Evolutionary conservation across 2,797 vertebrate genomes (phyloP).

Genomic region (Coracias cyanogaster): DNA sequence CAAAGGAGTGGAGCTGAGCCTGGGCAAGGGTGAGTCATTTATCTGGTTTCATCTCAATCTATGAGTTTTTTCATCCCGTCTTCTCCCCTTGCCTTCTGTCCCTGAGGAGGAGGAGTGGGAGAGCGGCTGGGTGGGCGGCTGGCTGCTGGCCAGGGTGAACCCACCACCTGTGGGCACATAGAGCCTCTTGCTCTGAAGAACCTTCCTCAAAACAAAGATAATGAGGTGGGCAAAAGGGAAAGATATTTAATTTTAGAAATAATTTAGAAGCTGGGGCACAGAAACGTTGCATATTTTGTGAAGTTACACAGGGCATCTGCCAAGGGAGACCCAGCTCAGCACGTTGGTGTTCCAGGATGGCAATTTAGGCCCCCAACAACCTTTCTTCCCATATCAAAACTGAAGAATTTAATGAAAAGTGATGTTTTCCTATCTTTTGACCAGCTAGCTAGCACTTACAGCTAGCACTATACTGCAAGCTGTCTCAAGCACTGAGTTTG

Average conservation of each 20-base stretch:
- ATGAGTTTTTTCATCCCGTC: fast-evolving
- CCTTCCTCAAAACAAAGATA: neutral
- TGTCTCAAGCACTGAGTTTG: neutral
- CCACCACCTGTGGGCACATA: fast-evolving
- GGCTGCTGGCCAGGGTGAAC: no score
- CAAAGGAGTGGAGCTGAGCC: neutral
- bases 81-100: neutral
- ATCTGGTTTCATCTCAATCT: neutral
- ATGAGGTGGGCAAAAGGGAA: neutral
- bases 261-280: neutral
- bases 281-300: neutral
- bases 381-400: neutral
- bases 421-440: neutral
- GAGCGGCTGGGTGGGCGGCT: neutral
- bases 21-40: neutral
- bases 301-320: neutral
- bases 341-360: neutral
- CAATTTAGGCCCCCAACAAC: neutral
- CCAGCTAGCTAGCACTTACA: neutral
- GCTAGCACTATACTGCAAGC: neutral
- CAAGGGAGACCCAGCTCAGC: neutral
- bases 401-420: neutral
- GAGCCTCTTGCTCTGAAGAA: neutral
- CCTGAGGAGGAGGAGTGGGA: neutral
- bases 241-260: neutral